Conservation (phyloP, 1,140 invertebrate species). For the Propsilocerus akamusi region DNA sequence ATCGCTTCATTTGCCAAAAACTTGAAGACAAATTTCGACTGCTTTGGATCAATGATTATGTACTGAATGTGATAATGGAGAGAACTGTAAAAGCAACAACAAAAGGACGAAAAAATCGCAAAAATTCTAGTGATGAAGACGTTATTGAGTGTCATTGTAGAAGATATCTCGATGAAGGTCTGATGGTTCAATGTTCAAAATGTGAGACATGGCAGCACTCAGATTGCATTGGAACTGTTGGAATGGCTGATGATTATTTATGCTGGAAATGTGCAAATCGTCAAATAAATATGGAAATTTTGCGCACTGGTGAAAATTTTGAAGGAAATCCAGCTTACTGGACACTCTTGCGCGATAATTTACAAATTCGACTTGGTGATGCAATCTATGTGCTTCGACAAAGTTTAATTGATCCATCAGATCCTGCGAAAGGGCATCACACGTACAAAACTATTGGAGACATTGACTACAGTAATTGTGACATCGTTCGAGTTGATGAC, state of each 20-base stretch:
- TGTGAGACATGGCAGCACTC: conserved; percentile 95
- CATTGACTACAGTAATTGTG: conserved; percentile 68
- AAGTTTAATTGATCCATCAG: conserved; percentile 33
- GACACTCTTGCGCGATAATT: conserved; percentile 64
- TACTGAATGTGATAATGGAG: background rate
- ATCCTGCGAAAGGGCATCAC: conserved; percentile 25
- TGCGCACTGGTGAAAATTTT: conserved; percentile 61
- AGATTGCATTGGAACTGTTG: conserved; percentile 70
- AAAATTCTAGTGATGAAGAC: conserved; percentile 36
- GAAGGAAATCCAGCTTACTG: conserved; percentile 71
- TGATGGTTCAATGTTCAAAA: conserved; percentile 90
- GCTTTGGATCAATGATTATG: background rate
- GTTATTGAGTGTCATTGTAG: conserved; percentile 93
- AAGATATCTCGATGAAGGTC: conserved; percentile 81
- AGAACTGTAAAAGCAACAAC: background rate
- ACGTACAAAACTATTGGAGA: conserved; percentile 71
- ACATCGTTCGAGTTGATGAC: conserved; percentile 85
- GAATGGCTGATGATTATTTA: conserved; percentile 56
- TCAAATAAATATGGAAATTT: conserved; percentile 60
- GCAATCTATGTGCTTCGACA: conserved; percentile 86
- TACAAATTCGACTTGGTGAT: conserved; percentile 61
- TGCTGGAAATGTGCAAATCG: conserved; percentile 74
- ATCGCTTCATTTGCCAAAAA: background rate
- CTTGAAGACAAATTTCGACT: background rate
- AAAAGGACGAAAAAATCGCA: background rate